Conservation (phyloP, 1,140 invertebrate species). For the Drosophila kikkawai region DNA sequence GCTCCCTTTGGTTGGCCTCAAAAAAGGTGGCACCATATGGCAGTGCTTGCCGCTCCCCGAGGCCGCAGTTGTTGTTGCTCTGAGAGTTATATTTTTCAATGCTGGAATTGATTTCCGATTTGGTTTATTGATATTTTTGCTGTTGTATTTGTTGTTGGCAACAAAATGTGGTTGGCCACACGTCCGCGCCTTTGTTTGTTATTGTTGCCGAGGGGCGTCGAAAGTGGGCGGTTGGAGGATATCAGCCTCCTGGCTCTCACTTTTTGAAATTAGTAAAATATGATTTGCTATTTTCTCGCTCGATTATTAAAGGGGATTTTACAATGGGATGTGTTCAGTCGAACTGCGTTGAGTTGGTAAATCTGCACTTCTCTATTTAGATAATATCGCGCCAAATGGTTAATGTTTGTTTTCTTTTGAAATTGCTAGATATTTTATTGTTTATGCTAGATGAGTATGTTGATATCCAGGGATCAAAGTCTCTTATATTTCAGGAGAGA, state of each 20-base stretch:
- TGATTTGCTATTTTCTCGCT: conserved; percentile 56
- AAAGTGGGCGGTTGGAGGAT: not conserved
- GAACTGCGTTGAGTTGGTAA: conserved; percentile 29
- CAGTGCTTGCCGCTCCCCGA: conserved; percentile 42
- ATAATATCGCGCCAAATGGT: conserved; percentile 55
- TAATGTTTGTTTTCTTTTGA: not conserved
- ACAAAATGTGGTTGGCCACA: conserved; percentile 65
- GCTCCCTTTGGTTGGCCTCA: conserved; percentile 39
- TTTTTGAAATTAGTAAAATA: conserved; percentile 70
- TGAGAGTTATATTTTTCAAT: conserved; percentile 75
- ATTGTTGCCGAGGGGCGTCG: conserved; percentile 21
- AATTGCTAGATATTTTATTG: not conserved
- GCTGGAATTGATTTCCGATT: conserved; percentile 81
- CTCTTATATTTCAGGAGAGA: not conserved
- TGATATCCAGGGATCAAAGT: not conserved
- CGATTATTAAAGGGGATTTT: conserved; percentile 23
- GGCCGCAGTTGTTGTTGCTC: conserved; percentile 40
- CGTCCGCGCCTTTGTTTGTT: conserved; percentile 62
- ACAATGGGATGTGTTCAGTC: conserved; percentile 1
- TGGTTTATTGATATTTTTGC: conserved; percentile 48
- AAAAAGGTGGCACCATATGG: conserved; percentile 81
- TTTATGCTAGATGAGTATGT: not conserved
- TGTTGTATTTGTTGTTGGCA: conserved; percentile 33
- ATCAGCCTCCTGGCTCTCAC: not conserved
- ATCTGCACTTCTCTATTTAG: conserved; percentile 26